phyloP scores from a whole-genome alignment of 2,113 vertebrate species.

The Apaloderma vittatum region DNA sequence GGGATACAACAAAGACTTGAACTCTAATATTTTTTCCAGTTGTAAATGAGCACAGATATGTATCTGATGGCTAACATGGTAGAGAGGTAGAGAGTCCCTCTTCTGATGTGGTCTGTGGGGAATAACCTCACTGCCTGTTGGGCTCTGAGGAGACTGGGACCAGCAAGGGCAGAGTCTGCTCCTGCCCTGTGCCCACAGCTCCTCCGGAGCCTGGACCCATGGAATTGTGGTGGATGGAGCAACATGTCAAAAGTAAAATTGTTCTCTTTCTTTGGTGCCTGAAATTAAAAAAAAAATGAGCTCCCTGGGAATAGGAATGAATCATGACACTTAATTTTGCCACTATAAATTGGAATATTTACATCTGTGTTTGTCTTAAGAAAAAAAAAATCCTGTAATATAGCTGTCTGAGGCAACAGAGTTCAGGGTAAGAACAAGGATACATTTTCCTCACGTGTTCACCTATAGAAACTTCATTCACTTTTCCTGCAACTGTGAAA shows the following conservation, averaged over 20 bases:
- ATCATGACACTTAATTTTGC: constrained; percentile 46
- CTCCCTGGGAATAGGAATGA: background rate
- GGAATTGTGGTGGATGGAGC: accelerated
- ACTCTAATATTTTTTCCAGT: background rate
- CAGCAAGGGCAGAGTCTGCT: background rate
- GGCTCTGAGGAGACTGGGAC: background rate
- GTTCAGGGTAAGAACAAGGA: constrained; percentile 43
- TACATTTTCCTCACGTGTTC: constrained; percentile 37
- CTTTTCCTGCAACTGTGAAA: constrained; percentile 59
- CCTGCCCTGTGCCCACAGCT: accelerated
- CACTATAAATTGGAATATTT: constrained; percentile 45
- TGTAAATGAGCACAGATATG: background rate
- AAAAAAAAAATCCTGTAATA: background rate
- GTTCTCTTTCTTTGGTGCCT: background rate
- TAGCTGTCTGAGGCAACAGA: background rate
- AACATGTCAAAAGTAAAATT: constrained; percentile 3
- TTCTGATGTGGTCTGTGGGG: background rate
- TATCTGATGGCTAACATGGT: background rate
- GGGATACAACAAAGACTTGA: background rate
- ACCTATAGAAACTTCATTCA: constrained; percentile 56
- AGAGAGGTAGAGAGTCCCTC: background rate
- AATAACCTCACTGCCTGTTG: background rate
- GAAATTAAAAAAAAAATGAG: constrained; percentile 33
- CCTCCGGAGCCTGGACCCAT: background rate
- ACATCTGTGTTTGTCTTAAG: constrained; percentile 25